phyloP scores from a whole-genome alignment of 2,113 vertebrate species.

The Silurus glanis region DNA sequence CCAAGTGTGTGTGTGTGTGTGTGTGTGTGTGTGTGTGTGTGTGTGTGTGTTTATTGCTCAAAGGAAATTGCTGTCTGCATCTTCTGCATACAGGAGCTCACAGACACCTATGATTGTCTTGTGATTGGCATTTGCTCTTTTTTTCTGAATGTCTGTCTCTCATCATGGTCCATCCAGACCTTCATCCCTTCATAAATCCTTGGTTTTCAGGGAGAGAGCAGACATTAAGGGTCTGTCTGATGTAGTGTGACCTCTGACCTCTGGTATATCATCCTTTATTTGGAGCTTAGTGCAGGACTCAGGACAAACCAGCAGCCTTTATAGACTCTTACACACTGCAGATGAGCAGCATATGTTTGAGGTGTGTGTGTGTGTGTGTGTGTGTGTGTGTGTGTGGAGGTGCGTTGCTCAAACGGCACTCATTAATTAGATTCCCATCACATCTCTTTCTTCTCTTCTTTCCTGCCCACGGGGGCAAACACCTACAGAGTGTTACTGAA shows the following conservation, averaged over 20 bases:
- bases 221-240: background rate
- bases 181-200: background rate
- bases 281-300: constrained; percentile 17
- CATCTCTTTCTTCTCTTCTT: constrained; percentile 6
- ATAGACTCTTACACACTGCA: background rate
- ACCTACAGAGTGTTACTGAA: constrained; percentile 24
- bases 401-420: background rate
- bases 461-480: constrained; percentile 17
- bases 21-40: too few species aligned
- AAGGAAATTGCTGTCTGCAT: background rate
- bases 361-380: background rate
- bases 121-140: background rate
- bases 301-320: constrained; percentile 33
- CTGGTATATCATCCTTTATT: constrained; percentile 32
- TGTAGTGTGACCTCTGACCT: constrained; percentile 36
- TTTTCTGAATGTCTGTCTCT: background rate
- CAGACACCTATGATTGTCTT: background rate
- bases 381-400: background rate
- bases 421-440: constrained; percentile 39
- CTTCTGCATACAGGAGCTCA: background rate
- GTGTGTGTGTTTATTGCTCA: background rate
- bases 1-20: too few species aligned
- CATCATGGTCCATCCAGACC: background rate
- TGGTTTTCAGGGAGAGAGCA: background rate
- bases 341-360: background rate